Base-by-base conservation (phyloP, 2,888 invertebrate species). In the Drosophila nr. perissopoda region DNA sequence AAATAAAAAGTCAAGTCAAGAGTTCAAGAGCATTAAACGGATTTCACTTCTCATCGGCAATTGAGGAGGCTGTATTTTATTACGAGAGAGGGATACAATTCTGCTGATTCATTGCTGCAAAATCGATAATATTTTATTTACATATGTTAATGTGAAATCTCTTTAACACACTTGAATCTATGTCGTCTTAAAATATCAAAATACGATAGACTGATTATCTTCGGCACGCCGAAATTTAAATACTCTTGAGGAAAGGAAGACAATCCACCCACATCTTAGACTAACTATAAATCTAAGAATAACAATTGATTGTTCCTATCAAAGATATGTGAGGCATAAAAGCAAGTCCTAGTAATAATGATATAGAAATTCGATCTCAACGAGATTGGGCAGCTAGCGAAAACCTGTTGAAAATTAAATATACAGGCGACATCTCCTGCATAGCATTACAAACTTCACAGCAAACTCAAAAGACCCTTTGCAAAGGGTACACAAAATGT, bases 31-130 rank as follows among this genome's bases (percentile, higher is more conserved):
- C 1, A 48, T 48, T 54, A 36, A 64, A 31, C 31, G 42, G 18
- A 63, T 46, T 63, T 31, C 16, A 29, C 21, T 38, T 53, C 31
- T 21, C n/a, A 51, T 31, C 18, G 27, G n/a, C 51, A 51, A 29
- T 46, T 46, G 46, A 8, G 46, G 8, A 7, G 16, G 46, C 8
- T 25, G 16, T 46, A 46, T 46, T 46, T 25, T 25, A 46, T 46
- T 2, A 8, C 25, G 4, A 8, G 46, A 16, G 25, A 8, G 46
- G 16, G 25, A 46, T 46, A 25, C 25, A 46, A 25, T 46, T 46
- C 7, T 25, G 46, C 2, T 16, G 46, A 25, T 46, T 46, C 46
- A 25, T 25, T 25, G 25, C 25, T 16, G 25, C 46, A 46, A 46
- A 46, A 46, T 46, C 46, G 16, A 46, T 46, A 25, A 46, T 46